Conservation (phyloP, 2,888 invertebrate genomes). For the Pandemis cinnamomeana region DNA sequence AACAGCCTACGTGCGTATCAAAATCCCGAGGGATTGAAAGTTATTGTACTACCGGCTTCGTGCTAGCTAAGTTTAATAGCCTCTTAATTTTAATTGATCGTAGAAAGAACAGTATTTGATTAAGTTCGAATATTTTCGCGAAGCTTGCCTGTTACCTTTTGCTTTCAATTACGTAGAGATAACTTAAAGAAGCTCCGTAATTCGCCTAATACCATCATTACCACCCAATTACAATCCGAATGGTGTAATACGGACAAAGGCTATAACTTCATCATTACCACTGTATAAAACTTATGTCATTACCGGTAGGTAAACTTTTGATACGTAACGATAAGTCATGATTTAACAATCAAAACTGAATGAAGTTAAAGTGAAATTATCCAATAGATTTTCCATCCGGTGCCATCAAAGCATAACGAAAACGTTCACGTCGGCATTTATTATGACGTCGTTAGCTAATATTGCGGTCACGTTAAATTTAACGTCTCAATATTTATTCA, state of each 20-base stretch:
- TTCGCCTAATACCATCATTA: conserved; percentile 8
- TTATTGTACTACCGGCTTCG: conserved; percentile 21
- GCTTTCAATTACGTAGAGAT: conserved; percentile 2
- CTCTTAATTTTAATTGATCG: background rate
- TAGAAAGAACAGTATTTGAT: background rate
- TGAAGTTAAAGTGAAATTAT: conserved; percentile 22
- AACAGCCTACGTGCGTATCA: conserved; percentile 43
- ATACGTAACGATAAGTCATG: conserved; percentile 17
- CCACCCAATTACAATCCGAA: conserved; percentile 22
- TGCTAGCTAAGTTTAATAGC: conserved; percentile 12
- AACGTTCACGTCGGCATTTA: conserved; percentile 35
- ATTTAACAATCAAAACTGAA: conserved; percentile 31
- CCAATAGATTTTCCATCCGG: conserved; percentile 26
- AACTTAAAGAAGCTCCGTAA: conserved; percentile 4
- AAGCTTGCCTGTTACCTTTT: conserved; percentile 1
- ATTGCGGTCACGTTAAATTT: conserved; percentile 43
- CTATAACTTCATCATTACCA: conserved; percentile 14
- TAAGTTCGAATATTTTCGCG: background rate
- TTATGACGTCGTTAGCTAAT: conserved; percentile 40
- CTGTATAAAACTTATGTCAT: conserved; percentile 29
- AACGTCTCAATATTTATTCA: conserved; percentile 46
- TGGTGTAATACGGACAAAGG: conserved; percentile 13
- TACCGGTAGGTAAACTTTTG: conserved; percentile 17
- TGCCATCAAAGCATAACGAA: conserved; percentile 42
- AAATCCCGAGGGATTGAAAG: conserved; percentile 38